Percentiles rank a stretch among this genome's conserved stretches.
phyloP scores from a whole-genome alignment of 2,888 invertebrate species.

The Corbicula japonica region DNA sequence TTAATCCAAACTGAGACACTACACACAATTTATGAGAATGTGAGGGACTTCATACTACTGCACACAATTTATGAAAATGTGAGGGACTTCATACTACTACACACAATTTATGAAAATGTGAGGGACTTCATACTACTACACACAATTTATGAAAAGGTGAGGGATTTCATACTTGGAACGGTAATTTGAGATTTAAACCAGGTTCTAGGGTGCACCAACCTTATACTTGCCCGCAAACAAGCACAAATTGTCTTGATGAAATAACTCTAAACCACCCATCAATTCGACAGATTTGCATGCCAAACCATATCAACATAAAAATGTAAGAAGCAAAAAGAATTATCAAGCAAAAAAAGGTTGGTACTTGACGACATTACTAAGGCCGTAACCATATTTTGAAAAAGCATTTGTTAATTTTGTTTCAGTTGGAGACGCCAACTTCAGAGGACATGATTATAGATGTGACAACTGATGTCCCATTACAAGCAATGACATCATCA shows the following conservation, averaged over 20 bases:
- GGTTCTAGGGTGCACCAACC: too few species aligned
- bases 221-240: too few species aligned
- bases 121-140: too few species aligned
- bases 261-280: background rate
- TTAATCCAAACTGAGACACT: too few species aligned
- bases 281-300: background rate
- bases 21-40: too few species aligned
- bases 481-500: constrained; percentile 10
- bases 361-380: background rate
- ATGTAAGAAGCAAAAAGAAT: background rate
- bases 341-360: background rate
- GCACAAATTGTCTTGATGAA: background rate
- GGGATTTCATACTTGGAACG: too few species aligned
- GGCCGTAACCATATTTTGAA: background rate
- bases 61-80: too few species aligned
- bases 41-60: too few species aligned
- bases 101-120: too few species aligned
- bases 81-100: too few species aligned
- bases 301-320: background rate
- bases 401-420: background rate
- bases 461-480: constrained; percentile 45
- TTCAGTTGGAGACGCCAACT: constrained; percentile 19
- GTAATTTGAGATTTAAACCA: too few species aligned
- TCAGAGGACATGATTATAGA: constrained; percentile 57
- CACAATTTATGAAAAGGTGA: too few species aligned